Conservation (phyloP, 37 sponge, comb jelly and placozoan species). For the Aphrocallistes beatrix region DNA sequence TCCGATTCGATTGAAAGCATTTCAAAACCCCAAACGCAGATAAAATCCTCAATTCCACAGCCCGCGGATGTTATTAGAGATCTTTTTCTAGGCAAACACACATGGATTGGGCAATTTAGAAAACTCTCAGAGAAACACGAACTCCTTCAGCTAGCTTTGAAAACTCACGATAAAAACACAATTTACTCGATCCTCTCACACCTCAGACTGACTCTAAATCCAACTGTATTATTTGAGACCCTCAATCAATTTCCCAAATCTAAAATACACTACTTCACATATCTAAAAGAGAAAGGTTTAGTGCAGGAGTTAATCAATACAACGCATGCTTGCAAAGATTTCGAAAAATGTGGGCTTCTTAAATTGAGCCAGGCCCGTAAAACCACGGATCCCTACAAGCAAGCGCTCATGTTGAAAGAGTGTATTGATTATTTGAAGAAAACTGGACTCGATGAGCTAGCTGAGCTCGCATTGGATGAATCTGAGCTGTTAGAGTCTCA, state of each 20-base stretch:
- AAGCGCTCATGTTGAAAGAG: not conserved
- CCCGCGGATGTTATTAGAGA: not conserved
- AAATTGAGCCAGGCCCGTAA: not conserved
- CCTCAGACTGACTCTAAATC: not conserved
- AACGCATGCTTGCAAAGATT: not conserved
- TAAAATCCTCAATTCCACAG: not conserved
- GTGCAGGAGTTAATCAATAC: not conserved
- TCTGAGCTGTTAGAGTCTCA: not conserved
- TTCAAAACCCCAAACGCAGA: not conserved
- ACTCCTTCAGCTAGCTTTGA: not conserved
- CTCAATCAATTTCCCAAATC: not conserved
- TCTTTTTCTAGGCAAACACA: constrained; percentile 16
- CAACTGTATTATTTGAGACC: not conserved
- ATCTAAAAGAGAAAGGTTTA: not conserved
- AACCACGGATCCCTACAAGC: not conserved
- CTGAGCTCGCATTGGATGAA: not conserved
- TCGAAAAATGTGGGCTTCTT: not conserved
- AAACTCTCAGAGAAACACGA: not conserved
- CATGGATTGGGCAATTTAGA: not conserved
- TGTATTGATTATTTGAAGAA: not conserved
- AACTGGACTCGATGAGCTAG: not conserved
- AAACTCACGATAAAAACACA: not conserved
- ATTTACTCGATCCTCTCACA: not conserved
- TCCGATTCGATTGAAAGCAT: not conserved
- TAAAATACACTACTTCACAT: not conserved